These are phyloP conservation scores for Brachirus orientalis DNA, from an alignment of 2,113 vertebrate genomes.

Conservation along the genomic window DNA sequence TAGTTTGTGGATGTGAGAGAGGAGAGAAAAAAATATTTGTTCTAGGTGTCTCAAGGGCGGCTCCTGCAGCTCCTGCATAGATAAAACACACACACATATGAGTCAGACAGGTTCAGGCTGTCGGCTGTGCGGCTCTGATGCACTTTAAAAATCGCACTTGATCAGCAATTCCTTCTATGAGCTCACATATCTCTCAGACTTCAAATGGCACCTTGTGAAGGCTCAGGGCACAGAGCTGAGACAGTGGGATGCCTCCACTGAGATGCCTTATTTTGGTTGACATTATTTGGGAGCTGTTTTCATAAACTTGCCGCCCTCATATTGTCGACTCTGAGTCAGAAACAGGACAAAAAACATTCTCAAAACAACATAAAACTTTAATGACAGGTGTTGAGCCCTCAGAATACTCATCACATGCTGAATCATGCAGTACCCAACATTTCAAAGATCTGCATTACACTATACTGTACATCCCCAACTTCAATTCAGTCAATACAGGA, in stretches of 20 bases:
- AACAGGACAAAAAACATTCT: not conserved
- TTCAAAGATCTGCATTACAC: too few relatives aligned
- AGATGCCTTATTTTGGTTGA: constrained; percentile 28
- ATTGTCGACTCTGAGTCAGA: constrained; percentile 18
- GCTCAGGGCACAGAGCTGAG: constrained; percentile 28
- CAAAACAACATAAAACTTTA: not conserved
- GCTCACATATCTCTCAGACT: constrained; percentile 49
- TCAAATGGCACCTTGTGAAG: constrained; percentile 59
- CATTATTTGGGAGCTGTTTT: constrained; percentile 1
- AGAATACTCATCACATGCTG: too few relatives aligned
- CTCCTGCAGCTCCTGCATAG: constrained; percentile 23
- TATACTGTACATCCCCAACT: not conserved
- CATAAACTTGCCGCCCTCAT: constrained; percentile 34
- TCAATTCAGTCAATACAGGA: constrained; percentile 4
- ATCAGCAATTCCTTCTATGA: constrained; percentile 65
- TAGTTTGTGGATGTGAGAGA: constrained; percentile 6
- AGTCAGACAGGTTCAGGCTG: constrained; percentile 20
- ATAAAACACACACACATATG: constrained; percentile 20
- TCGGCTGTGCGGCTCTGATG: constrained; percentile 24
- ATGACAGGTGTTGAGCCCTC: not conserved
- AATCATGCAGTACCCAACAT: too few relatives aligned
- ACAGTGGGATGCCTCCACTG: constrained; percentile 21
- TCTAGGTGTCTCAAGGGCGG: constrained; percentile 40
- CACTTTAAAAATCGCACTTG: constrained; percentile 62
- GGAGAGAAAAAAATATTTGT: constrained; percentile 37